Evolutionary conservation across 2,797 vertebrate species (phyloP).

Genomic region (Xiphorhynchus erythropygius): DNA sequence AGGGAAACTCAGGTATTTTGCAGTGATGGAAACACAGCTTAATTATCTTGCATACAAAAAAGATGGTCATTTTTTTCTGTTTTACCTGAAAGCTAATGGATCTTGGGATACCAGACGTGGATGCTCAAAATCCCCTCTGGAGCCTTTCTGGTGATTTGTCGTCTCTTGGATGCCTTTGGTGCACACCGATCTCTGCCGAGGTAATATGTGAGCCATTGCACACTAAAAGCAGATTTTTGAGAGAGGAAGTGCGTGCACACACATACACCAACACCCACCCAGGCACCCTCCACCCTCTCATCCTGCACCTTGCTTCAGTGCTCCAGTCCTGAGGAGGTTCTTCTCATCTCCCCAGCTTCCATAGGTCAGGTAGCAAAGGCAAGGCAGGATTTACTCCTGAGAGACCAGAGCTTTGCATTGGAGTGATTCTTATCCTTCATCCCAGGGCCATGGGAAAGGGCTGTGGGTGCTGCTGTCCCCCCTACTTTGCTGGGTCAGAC

Average conservation of each 20-base stretch:
- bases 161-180: conserved; percentile 37
- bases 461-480: not conserved
- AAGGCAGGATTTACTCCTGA: not conserved
- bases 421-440: rapidly evolving
- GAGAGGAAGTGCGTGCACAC: not conserved
- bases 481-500: not conserved
- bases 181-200: conserved; percentile 34
- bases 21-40: conserved; percentile 27
- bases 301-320: not conserved
- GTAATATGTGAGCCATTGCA: conserved; percentile 36
- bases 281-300: not conserved
- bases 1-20: conserved; percentile 55
- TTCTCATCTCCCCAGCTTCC: not conserved
- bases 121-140: conserved; percentile 57
- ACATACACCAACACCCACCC: not conserved
- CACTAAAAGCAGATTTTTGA: conserved; percentile 48
- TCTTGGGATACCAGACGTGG: conserved; percentile 52
- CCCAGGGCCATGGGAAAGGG: not conserved
- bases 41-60: conserved; percentile 20
- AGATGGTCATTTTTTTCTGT: not conserved
- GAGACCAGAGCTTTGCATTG: not conserved
- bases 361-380: not conserved
- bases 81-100: conserved; percentile 65
- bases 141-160: conserved; percentile 44
- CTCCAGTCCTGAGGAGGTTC: not conserved